Base-by-base conservation (phyloP, 2,113 vertebrate species). In the Pygoscelis antarcticus region DNA sequence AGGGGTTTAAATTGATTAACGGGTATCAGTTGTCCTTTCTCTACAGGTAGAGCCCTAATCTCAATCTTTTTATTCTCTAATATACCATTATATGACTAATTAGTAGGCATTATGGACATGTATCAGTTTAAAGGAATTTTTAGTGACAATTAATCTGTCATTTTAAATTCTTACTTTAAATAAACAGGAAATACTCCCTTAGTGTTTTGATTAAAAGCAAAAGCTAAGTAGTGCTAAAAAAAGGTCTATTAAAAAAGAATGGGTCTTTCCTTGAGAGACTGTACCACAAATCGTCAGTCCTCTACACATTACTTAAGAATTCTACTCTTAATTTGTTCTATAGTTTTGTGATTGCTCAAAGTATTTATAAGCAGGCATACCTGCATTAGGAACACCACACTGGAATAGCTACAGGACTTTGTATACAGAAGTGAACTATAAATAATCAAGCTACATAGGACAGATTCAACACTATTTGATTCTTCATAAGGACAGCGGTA, bases 1-100 rank as follows among this genome's bases (percentile, higher is more conserved):
- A 94, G 91, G 85, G 87, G 83, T 79, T 97, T 95, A 97, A 97
- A 96, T 55, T 77, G 87, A 97, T 97, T 97, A 96, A 90, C 16
- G 1, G 86, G 25, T 95, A 98, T 96, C 95, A 95, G 86, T 93
- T 93, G 74, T 91, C 76, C 55, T 83, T 90, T 88, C 93, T 95
- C 76, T 84, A 91, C 58, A 97, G 89, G 86, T 97, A 89, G 29
- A 92, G 77, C 78, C 86, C 71, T 85, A 72, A 93, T 95, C 89
- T 95, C 81, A 70, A 90, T 93, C 82, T 70, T 96, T 95, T 95
- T 72, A 82, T 96, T 95, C 85, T 93, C 72, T 96, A 96, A 91
- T 87, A 87, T 60, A 85, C 25, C 64, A 95, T 95, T 94, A 97
- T 58, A 87, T 61, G 82, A 82, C 85, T 96, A 96, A 97, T 95